Conservation (phyloP, 2,888 invertebrate genomes). For the Blera fallax region DNA sequence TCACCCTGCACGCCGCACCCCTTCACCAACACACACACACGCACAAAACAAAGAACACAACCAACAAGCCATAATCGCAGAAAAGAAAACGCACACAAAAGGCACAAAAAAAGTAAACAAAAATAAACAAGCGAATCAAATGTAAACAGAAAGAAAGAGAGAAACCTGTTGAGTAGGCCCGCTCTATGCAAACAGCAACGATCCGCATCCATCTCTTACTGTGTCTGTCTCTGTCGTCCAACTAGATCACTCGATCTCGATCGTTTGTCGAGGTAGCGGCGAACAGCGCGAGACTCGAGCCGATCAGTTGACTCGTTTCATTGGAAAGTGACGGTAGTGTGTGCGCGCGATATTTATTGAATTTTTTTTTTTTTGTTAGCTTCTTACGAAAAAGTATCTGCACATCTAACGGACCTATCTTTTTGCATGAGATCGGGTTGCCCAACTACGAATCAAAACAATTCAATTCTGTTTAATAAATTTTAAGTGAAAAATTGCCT, state of each 20-base stretch:
- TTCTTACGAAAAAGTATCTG: conserved; percentile 22
- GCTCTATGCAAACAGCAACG: background rate
- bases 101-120: conserved; percentile 44
- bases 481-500: conserved; percentile 56
- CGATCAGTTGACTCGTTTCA: conserved; percentile 68
- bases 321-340: conserved; percentile 41
- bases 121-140: conserved; percentile 52
- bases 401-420: conserved; percentile 11
- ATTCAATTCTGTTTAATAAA: conserved; percentile 45
- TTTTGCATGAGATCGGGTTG: conserved; percentile 7
- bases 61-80: conserved; percentile 49
- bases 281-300: conserved; percentile 65
- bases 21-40: background rate
- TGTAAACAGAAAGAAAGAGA: conserved; percentile 67
- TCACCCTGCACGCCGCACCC: background rate
- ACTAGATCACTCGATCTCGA: conserved; percentile 54
- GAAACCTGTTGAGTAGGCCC: conserved; percentile 49
- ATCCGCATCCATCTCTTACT: background rate
- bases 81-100: conserved; percentile 61
- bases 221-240: conserved; percentile 37
- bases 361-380: conserved; percentile 17
- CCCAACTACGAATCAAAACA: conserved; percentile 43
- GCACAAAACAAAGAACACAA: background rate
- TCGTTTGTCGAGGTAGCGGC: conserved; percentile 30
- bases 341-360: conserved; percentile 18